Percentiles rank a stretch among this genome's conserved stretches.
Conservation (phyloP, 2,888 invertebrate species). For the Diaperis boleti region DNA sequence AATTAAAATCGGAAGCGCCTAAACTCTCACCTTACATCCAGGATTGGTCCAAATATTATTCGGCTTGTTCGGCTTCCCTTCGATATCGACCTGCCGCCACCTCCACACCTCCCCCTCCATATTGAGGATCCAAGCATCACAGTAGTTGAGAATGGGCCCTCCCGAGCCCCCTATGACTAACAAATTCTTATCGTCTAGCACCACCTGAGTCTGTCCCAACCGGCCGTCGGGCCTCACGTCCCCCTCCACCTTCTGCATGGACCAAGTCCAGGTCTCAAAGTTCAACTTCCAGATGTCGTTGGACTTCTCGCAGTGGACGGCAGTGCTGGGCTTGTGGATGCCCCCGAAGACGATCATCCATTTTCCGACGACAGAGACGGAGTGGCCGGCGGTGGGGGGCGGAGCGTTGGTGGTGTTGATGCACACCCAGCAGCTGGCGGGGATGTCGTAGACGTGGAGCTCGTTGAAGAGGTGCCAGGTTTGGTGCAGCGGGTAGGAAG, state of each 20-base stretch:
- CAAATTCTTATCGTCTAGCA: conserved; percentile 81
- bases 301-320: conserved; percentile 68
- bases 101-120: conserved; percentile 80
- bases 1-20: too few relatives aligned
- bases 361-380: conserved; percentile 86
- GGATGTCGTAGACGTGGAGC: conserved; percentile 88
- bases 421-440: conserved; percentile 82
- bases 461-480: conserved; percentile 92
- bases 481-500: conserved; percentile 85
- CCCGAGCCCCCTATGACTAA: conserved; percentile 90
- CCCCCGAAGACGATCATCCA: conserved; percentile 83
- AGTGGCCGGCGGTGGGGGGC: conserved; percentile 91
- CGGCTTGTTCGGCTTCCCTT: conserved; percentile 83
- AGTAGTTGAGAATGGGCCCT: conserved; percentile 86
- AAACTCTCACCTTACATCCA: conserved; percentile 83
- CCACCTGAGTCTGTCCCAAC: conserved; percentile 94
- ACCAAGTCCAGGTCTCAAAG: conserved; percentile 82
- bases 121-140: conserved; percentile 90
- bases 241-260: conserved; percentile 74
- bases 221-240: conserved; percentile 65
- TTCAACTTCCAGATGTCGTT: conserved; percentile 94
- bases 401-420: conserved; percentile 74
- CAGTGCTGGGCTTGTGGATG: conserved; percentile 61
- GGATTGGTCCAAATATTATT: conserved; percentile 95
- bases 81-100: conserved; percentile 81